Evolutionary conservation across 2,888 invertebrate species (phyloP).

Genomic region (Galerucella pusilla): DNA sequence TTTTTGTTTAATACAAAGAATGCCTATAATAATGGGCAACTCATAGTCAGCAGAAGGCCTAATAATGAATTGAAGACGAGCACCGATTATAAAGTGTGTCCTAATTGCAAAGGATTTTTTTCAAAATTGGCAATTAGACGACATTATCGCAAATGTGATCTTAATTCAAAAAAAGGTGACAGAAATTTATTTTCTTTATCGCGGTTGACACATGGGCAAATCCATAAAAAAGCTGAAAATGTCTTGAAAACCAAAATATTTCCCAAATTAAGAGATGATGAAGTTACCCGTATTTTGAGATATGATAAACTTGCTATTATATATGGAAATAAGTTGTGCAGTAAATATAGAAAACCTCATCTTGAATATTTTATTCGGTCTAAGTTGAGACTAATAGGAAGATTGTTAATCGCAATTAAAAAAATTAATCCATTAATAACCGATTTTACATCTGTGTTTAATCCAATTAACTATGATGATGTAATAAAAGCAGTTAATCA

Average conservation of each 20-base stretch:
- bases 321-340: conserved; percentile 26
- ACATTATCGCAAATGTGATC: conserved; percentile 30
- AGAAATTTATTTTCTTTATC: conserved; percentile 10
- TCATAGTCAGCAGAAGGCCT: conserved; percentile 27
- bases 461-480: conserved; percentile 23
- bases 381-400: conserved; percentile 24
- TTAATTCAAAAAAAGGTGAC: conserved; percentile 9
- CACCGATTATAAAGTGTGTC: conserved; percentile 35
- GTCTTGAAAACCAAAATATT: conserved; percentile 18
- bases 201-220: conserved; percentile 20
- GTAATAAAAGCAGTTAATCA: conserved; percentile 25
- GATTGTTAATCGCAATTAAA: conserved; percentile 14
- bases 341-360: conserved; percentile 27
- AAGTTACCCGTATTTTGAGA: conserved; percentile 11
- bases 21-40: conserved; percentile 23
- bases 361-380: conserved; percentile 19
- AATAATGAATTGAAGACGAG: conserved; percentile 19
- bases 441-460: conserved; percentile 23
- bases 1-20: conserved; percentile 29
- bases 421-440: conserved; percentile 21
- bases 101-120: conserved; percentile 25
- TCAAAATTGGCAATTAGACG: conserved; percentile 22
- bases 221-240: conserved; percentile 20
- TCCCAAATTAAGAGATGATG: conserved; percentile 28
- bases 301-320: conserved; percentile 29